Evolutionary conservation across 2,888 invertebrate species (phyloP).

Genomic region (Ophion ventricosus): DNA sequence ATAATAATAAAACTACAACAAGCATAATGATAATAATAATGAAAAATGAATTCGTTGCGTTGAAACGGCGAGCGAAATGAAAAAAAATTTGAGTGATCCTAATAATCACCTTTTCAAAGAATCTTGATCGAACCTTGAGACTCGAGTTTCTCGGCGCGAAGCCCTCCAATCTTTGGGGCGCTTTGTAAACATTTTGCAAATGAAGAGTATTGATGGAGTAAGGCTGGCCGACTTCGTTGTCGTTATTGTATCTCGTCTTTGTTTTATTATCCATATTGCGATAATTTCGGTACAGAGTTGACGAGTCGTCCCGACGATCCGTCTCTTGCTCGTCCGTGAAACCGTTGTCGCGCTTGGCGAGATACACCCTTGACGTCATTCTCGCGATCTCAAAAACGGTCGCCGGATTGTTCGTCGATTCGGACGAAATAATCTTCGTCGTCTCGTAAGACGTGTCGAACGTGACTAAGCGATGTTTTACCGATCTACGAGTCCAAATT

Average conservation of each 20-base stretch:
- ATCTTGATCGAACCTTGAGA: constrained; percentile 64
- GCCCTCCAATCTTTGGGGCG: constrained; percentile 71
- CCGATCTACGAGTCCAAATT: background rate
- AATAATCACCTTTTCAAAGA: constrained; percentile 63
- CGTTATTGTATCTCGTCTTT: constrained; percentile 65
- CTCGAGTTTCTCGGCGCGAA: constrained; percentile 68
- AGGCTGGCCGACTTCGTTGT: constrained; percentile 63
- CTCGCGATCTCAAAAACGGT: constrained; percentile 54
- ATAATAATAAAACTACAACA: too few species aligned
- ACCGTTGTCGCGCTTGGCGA: constrained; percentile 47
- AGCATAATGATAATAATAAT: too few species aligned
- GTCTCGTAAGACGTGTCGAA: constrained; percentile 32
- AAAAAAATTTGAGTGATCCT: background rate
- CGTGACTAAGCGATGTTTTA: constrained; percentile 9
- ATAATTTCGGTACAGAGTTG: constrained; percentile 27
- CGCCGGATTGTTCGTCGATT: constrained; percentile 7
- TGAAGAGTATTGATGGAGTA: constrained; percentile 74
- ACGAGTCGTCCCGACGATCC: constrained; percentile 13
- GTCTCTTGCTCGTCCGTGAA: constrained; percentile 37
- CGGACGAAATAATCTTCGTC: background rate
- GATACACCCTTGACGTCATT: constrained; percentile 62
- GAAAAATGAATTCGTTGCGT: too few species aligned
- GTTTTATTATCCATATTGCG: constrained; percentile 54
- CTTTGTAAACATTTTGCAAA: constrained; percentile 74
- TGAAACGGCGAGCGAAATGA: too few species aligned